Evolutionary conservation across 1,140 invertebrate genomes (phyloP).

Genomic region (Pentalonia nigronervosa): DNA sequence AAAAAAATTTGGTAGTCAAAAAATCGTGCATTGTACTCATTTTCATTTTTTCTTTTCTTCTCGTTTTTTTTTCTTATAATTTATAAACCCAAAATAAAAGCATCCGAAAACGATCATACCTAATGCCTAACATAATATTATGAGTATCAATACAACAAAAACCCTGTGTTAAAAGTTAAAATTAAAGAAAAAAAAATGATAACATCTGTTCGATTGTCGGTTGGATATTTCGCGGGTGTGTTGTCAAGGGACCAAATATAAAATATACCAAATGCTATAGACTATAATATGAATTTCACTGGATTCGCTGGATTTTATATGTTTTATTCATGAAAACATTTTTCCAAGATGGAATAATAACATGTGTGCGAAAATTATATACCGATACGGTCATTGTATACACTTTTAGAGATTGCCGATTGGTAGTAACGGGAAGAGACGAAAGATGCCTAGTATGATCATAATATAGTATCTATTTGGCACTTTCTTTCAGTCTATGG

Average conservation of each 20-base stretch:
- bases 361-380: background rate
- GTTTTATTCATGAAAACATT: constrained; percentile 2
- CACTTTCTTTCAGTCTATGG: background rate
- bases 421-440: background rate
- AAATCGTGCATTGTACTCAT: background rate
- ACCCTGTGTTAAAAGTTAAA: background rate
- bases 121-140: background rate
- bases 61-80: background rate
- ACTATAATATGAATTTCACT: background rate
- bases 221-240: background rate
- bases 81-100: background rate
- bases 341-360: background rate
- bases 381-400: background rate
- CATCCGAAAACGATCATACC: background rate
- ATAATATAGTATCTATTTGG: background rate
- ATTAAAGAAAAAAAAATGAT: background rate
- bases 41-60: no score
- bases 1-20: background rate
- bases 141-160: background rate
- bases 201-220: background rate
- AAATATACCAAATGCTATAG: background rate
- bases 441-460: background rate
- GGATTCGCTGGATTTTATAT: background rate
- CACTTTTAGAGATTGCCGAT: background rate
- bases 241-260: background rate